phyloP scores from a whole-genome alignment of 2,888 invertebrate genomes.

The Napeogenes inachia region DNA sequence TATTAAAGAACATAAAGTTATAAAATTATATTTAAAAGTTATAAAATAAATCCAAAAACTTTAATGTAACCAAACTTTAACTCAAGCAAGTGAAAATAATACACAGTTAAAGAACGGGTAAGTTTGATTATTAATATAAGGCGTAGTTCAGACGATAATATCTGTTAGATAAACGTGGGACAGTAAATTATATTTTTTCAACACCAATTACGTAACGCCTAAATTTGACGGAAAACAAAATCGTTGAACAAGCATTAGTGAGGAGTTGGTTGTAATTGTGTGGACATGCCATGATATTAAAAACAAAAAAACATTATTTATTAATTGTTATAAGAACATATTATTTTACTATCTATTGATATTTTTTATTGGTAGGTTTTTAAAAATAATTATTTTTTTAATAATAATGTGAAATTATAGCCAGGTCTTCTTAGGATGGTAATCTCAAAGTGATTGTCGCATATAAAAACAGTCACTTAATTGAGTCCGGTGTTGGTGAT shows the following conservation, averaged over 20 bases:
- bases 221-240: slow-evolving; percentile 60
- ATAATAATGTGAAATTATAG: slow-evolving; percentile 42
- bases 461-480: slow-evolving; percentile 67
- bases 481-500: slow-evolving; percentile 71
- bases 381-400: slow-evolving; percentile 12
- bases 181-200: slow-evolving; percentile 64
- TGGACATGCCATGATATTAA: slow-evolving; percentile 37
- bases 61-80: not conserved
- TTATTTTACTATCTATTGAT: not conserved
- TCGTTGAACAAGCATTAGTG: slow-evolving; percentile 39
- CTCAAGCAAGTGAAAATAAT: slow-evolving; percentile 41
- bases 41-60: too few relatives aligned
- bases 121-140: slow-evolving; percentile 62
- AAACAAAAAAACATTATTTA: too few relatives aligned
- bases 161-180: slow-evolving; percentile 58
- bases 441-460: slow-evolving; percentile 74
- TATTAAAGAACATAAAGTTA: slow-evolving; percentile 28
- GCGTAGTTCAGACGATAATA: slow-evolving; percentile 66
- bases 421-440: slow-evolving; percentile 51
- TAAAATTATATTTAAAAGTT: too few relatives aligned
- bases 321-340: too few relatives aligned
- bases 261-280: slow-evolving; percentile 35
- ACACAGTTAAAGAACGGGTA: slow-evolving; percentile 67
- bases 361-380: not conserved
- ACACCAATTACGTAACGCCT: slow-evolving; percentile 57